Evolutionary conservation across 2,797 vertebrate species (phyloP).

Genomic region (Melanotaenia nigrans): DNA sequence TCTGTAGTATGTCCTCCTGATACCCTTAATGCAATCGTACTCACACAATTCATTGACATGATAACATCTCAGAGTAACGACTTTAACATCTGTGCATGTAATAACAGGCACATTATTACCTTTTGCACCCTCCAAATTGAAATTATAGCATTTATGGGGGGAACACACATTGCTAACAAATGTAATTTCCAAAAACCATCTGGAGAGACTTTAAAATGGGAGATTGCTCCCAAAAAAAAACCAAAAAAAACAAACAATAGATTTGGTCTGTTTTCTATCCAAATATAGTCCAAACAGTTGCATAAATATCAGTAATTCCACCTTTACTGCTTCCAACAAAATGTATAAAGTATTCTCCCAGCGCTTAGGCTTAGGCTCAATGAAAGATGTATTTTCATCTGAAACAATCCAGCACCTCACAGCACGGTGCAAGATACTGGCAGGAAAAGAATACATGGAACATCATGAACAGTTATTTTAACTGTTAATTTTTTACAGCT

Average conservation of each 20-base stretch:
- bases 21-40: conserved; percentile 43
- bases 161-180: background rate
- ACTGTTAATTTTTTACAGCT: conserved; percentile 23
- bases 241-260: background rate
- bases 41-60: conserved; percentile 32
- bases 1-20: conserved; percentile 23
- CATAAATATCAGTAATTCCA: conserved; percentile 1
- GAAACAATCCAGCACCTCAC: too few species aligned
- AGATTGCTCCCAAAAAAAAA: background rate
- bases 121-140: conserved; percentile 3
- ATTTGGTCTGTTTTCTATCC: background rate
- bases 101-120: conserved; percentile 11
- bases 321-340: background rate
- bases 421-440: too few species aligned
- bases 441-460: too few species aligned
- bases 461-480: background rate
- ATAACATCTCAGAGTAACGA: conserved; percentile 35
- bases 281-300: background rate
- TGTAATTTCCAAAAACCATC: conserved; percentile 7
- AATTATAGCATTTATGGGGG: conserved; percentile 17
- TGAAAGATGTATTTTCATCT: too few species aligned
- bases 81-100: conserved; percentile 27
- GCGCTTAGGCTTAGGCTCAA: background rate
- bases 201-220: conserved; percentile 1
- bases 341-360: conserved; percentile 25